Evolutionary conservation across 2,888 invertebrate genomes (phyloP), one percentile per base, ranked within the genome.

Genomic region (Folsomia candida): DNA sequence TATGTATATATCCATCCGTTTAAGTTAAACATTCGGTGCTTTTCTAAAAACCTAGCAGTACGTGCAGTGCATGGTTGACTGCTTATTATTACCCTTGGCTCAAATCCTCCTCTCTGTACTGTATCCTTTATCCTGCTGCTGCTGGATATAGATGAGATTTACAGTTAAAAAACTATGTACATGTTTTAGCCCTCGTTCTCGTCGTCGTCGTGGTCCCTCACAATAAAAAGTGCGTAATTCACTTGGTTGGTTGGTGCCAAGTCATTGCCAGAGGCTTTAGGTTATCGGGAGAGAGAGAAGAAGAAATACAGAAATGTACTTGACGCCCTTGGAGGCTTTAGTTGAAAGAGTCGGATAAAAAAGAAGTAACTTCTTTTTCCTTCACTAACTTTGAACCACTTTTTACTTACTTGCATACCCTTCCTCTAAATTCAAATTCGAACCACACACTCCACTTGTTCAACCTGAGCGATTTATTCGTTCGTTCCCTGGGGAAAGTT

Each of bases 181-280:
- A n/a, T n/a, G n/a, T n/a, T 54, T 54, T 6, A 14, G 22, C 22
- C 22, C 6, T 20, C 4, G 54, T 54, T 6, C 54, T 14, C 4
- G 54, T 20, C 54, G 6, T 20, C 54, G 20, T 22, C 4, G 54
- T 20, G 11, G 6, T 20, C 54, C 11, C 20, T 54, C 37, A 37
- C 37, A 37, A 14, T 54, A 54, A 54, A 54, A 54, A 54, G 20
- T 54, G 20, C 54, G 6, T 54, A 54, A 20, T 54, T 54, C 54
- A 54, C 54, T 54, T 54, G 54, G 37, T 37, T 37, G 14, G 14
- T 37, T 37, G 37, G 14, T 37, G 37, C 54, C 54, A n/a, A 54
- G 20, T n/a, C 37, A 29, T 61, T 37, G 63, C 63, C 47, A 37
- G 47, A 64, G 63, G 63, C 63, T 29, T 6, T 64, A 51, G 63